Evolutionary conservation across 2,113 vertebrate genomes (phyloP).

Genomic region (Rostratula benghalensis): DNA sequence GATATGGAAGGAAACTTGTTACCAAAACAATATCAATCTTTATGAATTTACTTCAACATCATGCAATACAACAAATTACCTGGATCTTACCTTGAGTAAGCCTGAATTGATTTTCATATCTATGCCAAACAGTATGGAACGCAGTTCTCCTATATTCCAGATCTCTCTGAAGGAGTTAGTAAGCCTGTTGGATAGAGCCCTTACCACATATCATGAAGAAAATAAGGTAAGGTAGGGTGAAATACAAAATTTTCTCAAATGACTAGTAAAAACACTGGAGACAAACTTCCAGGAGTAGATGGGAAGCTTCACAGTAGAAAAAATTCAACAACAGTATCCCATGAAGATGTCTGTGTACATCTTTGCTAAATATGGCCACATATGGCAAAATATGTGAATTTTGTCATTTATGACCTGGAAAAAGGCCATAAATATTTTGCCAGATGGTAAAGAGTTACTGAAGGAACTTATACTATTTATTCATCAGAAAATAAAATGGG

Average conservation of each 20-base stretch:
- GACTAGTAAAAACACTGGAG: background rate
- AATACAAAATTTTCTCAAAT: background rate
- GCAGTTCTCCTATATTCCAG: background rate
- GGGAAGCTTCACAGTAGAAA: background rate
- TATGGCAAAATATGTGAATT: background rate
- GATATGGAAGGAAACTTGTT: background rate
- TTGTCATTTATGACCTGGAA: background rate
- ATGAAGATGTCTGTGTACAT: background rate
- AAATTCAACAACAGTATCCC: background rate
- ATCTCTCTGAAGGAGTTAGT: background rate
- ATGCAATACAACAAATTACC: background rate
- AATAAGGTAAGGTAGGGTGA: background rate
- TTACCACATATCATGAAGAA: background rate
- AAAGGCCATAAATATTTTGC: background rate
- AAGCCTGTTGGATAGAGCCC: background rate
- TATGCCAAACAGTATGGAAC: background rate
- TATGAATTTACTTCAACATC: background rate
- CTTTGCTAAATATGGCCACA: background rate
- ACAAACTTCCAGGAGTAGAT: background rate
- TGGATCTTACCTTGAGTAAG: background rate
- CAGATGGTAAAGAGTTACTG: background rate
- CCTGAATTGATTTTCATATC: background rate
- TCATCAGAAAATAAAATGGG: background rate
- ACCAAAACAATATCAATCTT: background rate
- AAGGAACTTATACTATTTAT: background rate